phyloP scores from a whole-genome alignment of 2,888 invertebrate genomes.

The Megastigmus dorsalis region DNA sequence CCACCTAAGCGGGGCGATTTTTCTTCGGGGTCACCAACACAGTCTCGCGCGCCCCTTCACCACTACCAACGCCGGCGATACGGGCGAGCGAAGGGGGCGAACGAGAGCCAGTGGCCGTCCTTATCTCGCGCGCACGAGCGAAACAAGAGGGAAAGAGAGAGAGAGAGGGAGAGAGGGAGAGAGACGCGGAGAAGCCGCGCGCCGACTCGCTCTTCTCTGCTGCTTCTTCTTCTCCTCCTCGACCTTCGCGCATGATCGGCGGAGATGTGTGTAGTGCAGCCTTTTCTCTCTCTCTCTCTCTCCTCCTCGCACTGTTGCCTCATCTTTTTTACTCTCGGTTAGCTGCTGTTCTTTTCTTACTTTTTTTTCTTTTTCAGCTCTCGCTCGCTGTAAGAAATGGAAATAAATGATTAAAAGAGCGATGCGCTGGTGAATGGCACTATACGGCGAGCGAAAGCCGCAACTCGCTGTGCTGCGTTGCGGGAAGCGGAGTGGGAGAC shows the following conservation, averaged over 20 bases:
- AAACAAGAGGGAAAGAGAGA: no score
- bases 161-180: no score
- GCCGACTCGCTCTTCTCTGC: constrained; percentile 60
- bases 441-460: neutral
- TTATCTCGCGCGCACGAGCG: constrained; percentile 49
- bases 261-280: no score
- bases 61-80: constrained; percentile 57
- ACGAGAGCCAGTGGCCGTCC: no score
- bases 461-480: no score
- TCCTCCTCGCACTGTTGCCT: neutral
- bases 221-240: constrained; percentile 64
- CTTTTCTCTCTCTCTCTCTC: neutral
- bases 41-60: constrained; percentile 62
- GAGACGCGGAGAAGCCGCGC: no score
- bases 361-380: no score
- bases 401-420: constrained; percentile 36
- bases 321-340: neutral
- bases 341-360: no score
- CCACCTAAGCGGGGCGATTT: constrained; percentile 65
- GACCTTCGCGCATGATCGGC: constrained; percentile 67
- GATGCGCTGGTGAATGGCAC: constrained; percentile 20
- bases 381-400: constrained; percentile 13
- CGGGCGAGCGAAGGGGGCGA: constrained; percentile 43
- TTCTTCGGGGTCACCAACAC: constrained; percentile 71
- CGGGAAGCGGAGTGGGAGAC: neutral